Percentiles rank a stretch among this genome's conserved stretches.
Evolutionary conservation across 2,113 vertebrate genomes (phyloP).

Genomic region (Phrynosoma platyrhinos): DNA sequence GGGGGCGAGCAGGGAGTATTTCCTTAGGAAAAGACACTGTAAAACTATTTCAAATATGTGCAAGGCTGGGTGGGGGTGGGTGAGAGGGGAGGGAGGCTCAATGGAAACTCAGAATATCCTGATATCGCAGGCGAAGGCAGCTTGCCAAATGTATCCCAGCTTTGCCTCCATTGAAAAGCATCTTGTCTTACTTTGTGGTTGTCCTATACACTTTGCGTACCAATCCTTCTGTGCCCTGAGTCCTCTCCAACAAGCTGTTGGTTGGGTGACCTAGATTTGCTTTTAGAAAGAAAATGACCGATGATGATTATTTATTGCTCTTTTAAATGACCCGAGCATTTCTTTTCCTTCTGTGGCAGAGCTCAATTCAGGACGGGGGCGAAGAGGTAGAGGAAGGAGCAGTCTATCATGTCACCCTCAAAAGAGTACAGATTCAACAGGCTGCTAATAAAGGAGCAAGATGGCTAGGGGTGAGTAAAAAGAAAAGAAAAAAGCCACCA

Average conservation of each 20-base stretch:
- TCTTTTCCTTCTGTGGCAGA: slow-evolving; percentile 77
- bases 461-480: slow-evolving; percentile 82
- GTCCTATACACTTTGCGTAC: slow-evolving; percentile 60
- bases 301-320: background rate
- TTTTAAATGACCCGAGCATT: background rate
- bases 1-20: slow-evolving; percentile 58
- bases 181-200: slow-evolving; percentile 44
- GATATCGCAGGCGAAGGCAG: slow-evolving; percentile 64
- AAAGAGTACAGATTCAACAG: slow-evolving; percentile 95
- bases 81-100: slow-evolving; percentile 67
- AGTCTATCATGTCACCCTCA: slow-evolving; percentile 94
- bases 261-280: slow-evolving; percentile 67
- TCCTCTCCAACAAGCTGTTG: slow-evolving; percentile 30
- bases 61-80: slow-evolving; percentile 46
- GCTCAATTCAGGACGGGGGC: slow-evolving; percentile 94
- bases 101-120: slow-evolving; percentile 69
- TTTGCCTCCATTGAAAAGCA: slow-evolving; percentile 45
- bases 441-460: slow-evolving; percentile 94
- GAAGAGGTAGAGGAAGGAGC: slow-evolving; percentile 97
- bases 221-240: slow-evolving; percentile 48
- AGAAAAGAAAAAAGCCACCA: slow-evolving; percentile 2
- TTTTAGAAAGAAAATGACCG: slow-evolving; percentile 31
- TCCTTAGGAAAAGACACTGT: slow-evolving; percentile 55
- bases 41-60: slow-evolving; percentile 72
- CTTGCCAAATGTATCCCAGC: slow-evolving; percentile 70